These are phyloP conservation scores for Synergus laeviventris DNA, from an alignment of 2,888 invertebrate species.

Conservation along the genomic window DNA sequence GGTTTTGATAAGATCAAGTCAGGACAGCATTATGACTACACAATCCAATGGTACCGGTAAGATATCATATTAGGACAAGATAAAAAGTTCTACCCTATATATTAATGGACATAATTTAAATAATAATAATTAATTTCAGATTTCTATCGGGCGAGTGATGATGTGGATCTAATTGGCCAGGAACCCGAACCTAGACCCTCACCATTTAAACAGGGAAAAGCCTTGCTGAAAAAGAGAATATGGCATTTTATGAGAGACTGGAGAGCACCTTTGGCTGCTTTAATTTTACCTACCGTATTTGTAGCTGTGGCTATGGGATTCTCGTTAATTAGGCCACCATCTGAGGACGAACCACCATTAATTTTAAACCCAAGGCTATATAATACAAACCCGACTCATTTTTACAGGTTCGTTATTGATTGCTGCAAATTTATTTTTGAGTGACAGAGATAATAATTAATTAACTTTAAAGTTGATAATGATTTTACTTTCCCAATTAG, in stretches of 20 bases:
- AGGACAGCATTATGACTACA: slow-evolving; percentile 57
- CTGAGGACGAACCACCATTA: slow-evolving; percentile 80
- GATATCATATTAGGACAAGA: neutral
- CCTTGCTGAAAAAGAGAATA: slow-evolving; percentile 79
- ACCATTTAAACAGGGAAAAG: slow-evolving; percentile 67
- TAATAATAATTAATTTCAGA: slow-evolving; percentile 13
- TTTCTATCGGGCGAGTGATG: slow-evolving; percentile 9
- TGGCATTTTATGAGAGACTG: slow-evolving; percentile 81
- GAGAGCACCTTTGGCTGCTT: slow-evolving; percentile 79
- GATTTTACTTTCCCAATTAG: slow-evolving; percentile 58
- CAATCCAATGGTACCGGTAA: slow-evolving; percentile 51
- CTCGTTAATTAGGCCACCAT: slow-evolving; percentile 81
- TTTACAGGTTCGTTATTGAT: slow-evolving; percentile 67
- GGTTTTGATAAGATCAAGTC: slow-evolving; percentile 50
- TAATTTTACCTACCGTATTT: slow-evolving; percentile 81
- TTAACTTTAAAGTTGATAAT: neutral
- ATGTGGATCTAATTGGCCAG: slow-evolving; percentile 59
- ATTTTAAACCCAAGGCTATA: slow-evolving; percentile 78
- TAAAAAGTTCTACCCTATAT: neutral
- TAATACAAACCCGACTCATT: slow-evolving; percentile 73
- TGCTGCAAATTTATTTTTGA: slow-evolving; percentile 8
- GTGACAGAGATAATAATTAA: neutral
- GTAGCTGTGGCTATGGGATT: slow-evolving; percentile 84
- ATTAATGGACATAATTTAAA: neutral
- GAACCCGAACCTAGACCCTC: slow-evolving; percentile 60